Evolutionary conservation across 2,113 vertebrate species (phyloP).

Genomic region (Anoura caudifer): DNA sequence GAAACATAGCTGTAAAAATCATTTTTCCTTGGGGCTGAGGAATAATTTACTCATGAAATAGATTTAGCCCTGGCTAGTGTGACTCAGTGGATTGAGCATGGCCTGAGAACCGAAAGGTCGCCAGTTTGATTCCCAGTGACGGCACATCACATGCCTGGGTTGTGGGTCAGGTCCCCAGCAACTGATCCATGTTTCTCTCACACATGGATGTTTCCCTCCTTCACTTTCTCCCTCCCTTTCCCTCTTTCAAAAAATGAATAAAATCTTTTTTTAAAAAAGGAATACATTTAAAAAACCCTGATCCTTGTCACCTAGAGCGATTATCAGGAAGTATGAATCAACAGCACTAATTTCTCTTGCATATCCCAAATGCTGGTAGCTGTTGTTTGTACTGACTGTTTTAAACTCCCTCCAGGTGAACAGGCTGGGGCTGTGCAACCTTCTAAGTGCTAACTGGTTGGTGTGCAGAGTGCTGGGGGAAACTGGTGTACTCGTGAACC

Average conservation of each 20-base stretch:
- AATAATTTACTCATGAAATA: slow-evolving; percentile 59
- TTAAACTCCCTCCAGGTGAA: slow-evolving; percentile 44
- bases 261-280: neutral
- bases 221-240: no score
- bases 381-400: slow-evolving; percentile 67
- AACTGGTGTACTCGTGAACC: neutral
- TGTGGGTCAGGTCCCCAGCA: no score
- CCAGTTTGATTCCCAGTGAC: no score
- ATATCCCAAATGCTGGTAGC: slow-evolving; percentile 58
- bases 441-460: neutral
- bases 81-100: no score
- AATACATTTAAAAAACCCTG: slow-evolving; percentile 30
- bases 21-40: neutral
- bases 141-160: no score
- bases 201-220: no score
- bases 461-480: neutral
- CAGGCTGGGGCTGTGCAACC: neutral
- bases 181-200: no score
- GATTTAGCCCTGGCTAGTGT: neutral
- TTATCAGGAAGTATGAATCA: slow-evolving; percentile 80
- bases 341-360: slow-evolving; percentile 74
- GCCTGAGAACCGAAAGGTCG: no score
- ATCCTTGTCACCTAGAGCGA: slow-evolving; percentile 40
- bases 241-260: no score
- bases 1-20: slow-evolving; percentile 43